Evolutionary conservation across 2,113 vertebrate genomes (phyloP), one percentile per base, ranked within the genome.

Genomic region (Herpetotheres cachinnans): DNA sequence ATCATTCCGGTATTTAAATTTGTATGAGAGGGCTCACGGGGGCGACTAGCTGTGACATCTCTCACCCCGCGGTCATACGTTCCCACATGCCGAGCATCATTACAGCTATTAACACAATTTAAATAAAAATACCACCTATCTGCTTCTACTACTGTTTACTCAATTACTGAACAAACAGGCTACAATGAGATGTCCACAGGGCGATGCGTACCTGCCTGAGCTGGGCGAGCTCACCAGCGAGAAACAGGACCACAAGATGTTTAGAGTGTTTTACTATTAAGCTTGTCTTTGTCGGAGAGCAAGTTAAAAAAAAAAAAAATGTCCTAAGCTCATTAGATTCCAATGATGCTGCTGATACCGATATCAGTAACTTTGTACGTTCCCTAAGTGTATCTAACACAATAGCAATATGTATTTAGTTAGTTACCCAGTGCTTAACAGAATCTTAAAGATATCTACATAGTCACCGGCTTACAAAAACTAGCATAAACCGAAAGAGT

Each of bases 161-260:
- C 4, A 1, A 1, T 1, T 5, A 11, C 2, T 3, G 6, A 5
- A 26, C 14, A 12, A 16, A 4, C 2, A 17, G 3, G n/a, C n/a
- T n/a, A n/a, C n/a, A n/a, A 26, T 1, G 1, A 54, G 32, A 18
- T 10, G 2, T 9, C 16, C 3, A 1, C 12, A 13, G 4, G 5
- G 5, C 1, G 0, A 24, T 0, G 3, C 0, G 0, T 3, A 13
- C 1, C 0, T 1, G 4, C 2, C 1, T 0, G 11, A 8, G 7
- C 2, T 0, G 3, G 1, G 1, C 2, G 8, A 25, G 3, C 25
- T 30, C 36, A 27, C 6, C 36, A 16, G 6, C 21, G 40, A 1
- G 0, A 5, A 32, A 7, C 0, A 3, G 0, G 0, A 6, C 1
- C 2, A 0, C 0, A 6, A 3, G 0, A n/a, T n/a, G n/a, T 5